Conservation (phyloP, 2,888 invertebrate genomes). For the Eudemis profundana region DNA sequence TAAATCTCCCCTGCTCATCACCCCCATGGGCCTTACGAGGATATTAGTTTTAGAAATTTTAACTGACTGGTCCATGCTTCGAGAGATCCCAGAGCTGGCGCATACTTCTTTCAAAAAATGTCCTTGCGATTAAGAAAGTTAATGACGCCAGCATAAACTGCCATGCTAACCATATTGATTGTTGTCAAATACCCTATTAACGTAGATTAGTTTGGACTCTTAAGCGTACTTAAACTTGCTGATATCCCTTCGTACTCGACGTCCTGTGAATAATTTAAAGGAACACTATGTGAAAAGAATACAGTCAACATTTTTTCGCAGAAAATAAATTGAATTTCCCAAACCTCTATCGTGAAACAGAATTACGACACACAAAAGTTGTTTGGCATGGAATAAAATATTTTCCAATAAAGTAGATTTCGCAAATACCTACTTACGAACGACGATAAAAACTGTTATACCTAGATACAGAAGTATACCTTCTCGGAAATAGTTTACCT, state of each 20-base stretch:
- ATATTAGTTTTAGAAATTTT: no score
- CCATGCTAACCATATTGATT: no score
- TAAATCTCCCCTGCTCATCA: no score
- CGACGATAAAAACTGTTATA: constrained; percentile 26
- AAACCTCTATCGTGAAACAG: constrained; percentile 49
- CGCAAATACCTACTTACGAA: constrained; percentile 40
- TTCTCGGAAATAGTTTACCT: constrained; percentile 3
- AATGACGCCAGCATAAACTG: no score
- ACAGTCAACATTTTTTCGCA: constrained; percentile 45
- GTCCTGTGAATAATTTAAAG: constrained; percentile 26
- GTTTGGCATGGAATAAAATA: constrained; percentile 44
- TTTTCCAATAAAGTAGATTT: constrained; percentile 46
- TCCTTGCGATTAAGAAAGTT: no score
- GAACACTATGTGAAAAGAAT: constrained; percentile 36
- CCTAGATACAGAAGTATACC: constrained; percentile 4
- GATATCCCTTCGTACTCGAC: constrained; percentile 2
- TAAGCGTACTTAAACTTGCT: neutral
- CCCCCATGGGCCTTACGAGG: no score
- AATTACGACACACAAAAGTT: constrained; percentile 49
- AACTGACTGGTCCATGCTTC: no score
- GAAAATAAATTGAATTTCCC: constrained; percentile 49
- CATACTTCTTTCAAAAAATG: no score
- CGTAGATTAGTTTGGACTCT: neutral
- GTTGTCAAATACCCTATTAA: no score
- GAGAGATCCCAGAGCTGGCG: no score